A percentile compares a stretch with the other conserved stretches of the same genome.
Evolutionary conservation across 2,113 vertebrate genomes (phyloP).

Genomic region (Dicaeum eximium): DNA sequence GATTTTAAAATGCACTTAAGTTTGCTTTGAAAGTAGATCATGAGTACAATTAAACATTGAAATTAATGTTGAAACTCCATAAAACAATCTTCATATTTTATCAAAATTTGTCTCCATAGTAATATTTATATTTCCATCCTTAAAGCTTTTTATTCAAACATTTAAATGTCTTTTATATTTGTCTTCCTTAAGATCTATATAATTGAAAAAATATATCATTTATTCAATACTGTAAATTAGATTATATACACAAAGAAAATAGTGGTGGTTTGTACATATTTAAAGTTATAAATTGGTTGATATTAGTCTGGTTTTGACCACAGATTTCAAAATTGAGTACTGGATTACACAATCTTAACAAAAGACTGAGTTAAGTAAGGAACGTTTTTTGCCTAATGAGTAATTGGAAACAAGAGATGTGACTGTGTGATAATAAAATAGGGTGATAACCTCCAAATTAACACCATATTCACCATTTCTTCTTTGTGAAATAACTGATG

Average conservation of each 20-base stretch:
- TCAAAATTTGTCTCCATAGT: neutral
- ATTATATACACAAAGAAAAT: constrained; percentile 16
- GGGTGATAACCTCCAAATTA: neutral
- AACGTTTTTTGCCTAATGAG: neutral
- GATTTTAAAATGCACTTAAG: neutral
- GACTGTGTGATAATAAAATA: neutral
- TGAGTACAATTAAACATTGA: neutral
- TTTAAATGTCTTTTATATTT: constrained; percentile 17
- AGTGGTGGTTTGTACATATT: constrained; percentile 6
- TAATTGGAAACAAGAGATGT: neutral
- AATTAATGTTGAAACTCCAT: neutral
- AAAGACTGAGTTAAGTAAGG: neutral
- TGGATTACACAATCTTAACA: neutral
- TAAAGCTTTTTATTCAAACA: neutral
- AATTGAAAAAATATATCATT: constrained; percentile 44
- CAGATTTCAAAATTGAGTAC: constrained; percentile 16
- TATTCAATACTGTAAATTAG: constrained; percentile 30
- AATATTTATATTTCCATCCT: neutral
- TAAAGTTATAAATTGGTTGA: constrained; percentile 12
- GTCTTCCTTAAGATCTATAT: constrained; percentile 6
- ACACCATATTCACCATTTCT: neutral
- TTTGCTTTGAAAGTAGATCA: neutral
- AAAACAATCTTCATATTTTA: neutral
- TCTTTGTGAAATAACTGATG: neutral
- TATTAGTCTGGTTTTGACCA: neutral